phyloP scores from a whole-genome alignment of 2,797 vertebrate genomes.

The Fistularia commersonii region DNA sequence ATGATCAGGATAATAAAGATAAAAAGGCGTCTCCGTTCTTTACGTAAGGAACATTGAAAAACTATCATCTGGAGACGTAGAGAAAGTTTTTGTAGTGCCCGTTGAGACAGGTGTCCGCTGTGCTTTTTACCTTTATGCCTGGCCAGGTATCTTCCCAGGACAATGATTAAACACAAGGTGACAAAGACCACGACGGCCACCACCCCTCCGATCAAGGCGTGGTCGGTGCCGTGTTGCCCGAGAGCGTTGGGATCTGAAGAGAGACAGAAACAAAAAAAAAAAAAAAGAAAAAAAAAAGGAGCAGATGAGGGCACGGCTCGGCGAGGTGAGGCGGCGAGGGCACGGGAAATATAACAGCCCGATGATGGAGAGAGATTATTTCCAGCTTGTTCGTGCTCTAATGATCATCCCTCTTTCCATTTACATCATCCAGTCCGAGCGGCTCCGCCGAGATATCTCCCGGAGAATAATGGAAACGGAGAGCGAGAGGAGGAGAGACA shows the following conservation, averaged over 20 bases:
- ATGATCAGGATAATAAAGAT: no score
- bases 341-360: slow-evolving; percentile 37
- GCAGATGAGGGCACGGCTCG: slow-evolving; percentile 25
- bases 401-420: slow-evolving; percentile 42
- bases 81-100: slow-evolving; percentile 3
- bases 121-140: slow-evolving; percentile 95
- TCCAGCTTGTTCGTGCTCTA: slow-evolving; percentile 53
- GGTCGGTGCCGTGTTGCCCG: slow-evolving; percentile 89
- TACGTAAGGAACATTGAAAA: no score
- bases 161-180: slow-evolving; percentile 97
- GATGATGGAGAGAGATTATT: slow-evolving; percentile 42
- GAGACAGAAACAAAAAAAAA: slow-evolving; percentile 34
- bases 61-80: no score
- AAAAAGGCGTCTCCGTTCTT: no score
- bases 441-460: slow-evolving; percentile 32
- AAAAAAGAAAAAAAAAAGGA: slow-evolving; percentile 8
- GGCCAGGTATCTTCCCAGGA: slow-evolving; percentile 97
- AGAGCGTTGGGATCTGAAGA: slow-evolving; percentile 90
- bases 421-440: slow-evolving; percentile 50
- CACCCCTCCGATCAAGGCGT: slow-evolving; percentile 96
- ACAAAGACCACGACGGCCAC: slow-evolving; percentile 99
- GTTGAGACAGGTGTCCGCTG: slow-evolving; percentile 17
- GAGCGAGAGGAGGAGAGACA: slow-evolving; percentile 26
- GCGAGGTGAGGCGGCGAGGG: slow-evolving; percentile 30
- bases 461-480: slow-evolving; percentile 55